phyloP scores from a whole-genome alignment of 2,797 vertebrate genomes.

The Dipus sagitta region DNA sequence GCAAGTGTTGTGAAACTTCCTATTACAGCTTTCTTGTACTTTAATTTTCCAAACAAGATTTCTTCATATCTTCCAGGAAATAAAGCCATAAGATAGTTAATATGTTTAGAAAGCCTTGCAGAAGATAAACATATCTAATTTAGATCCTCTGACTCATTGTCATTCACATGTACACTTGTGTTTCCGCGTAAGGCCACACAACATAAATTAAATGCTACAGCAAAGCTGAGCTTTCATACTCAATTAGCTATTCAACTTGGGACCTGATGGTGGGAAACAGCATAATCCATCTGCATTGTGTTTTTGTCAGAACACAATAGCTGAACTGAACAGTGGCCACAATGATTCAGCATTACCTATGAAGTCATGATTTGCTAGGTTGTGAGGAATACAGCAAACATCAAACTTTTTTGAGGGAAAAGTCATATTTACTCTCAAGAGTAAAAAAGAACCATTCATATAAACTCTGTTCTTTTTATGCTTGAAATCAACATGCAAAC shows the following conservation, averaged over 20 bases:
- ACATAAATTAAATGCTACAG: conserved; percentile 45
- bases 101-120: conserved; percentile 25
- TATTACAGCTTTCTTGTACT: background rate
- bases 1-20: background rate
- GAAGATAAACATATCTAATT: conserved; percentile 12
- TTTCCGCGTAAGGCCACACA: background rate
- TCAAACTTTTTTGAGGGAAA: conserved; percentile 26
- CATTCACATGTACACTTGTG: background rate
- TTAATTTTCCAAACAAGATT: conserved; percentile 5
- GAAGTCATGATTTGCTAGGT: background rate
- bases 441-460: background rate
- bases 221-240: background rate
- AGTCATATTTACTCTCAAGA: background rate
- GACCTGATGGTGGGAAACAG: background rate
- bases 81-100: background rate
- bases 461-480: background rate
- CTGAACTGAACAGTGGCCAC: conserved; percentile 25
- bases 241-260: conserved; percentile 1
- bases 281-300: conserved; percentile 24
- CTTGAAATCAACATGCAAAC: background rate
- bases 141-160: conserved; percentile 28
- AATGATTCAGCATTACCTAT: conserved; percentile 9
- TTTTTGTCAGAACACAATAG: conserved; percentile 17
- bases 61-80: conserved; percentile 7
- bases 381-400: background rate